These are phyloP conservation scores for Rhinolophus ferrumequinum DNA, from an alignment of 2,113 vertebrate species.

Conservation along the genomic window DNA sequence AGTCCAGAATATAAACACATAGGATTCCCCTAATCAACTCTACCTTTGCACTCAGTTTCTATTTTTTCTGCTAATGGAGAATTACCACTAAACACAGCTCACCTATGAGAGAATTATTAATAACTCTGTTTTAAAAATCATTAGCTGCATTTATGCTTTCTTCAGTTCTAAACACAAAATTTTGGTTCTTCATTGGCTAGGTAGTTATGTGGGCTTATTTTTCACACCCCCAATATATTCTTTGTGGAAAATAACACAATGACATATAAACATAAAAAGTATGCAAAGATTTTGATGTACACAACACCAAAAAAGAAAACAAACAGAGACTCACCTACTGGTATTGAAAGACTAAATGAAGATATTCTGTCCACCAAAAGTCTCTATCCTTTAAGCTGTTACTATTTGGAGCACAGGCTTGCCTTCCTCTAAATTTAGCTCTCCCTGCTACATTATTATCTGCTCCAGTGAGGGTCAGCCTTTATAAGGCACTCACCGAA, in stretches of 20 bases:
- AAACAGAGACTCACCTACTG: conserved; percentile 13
- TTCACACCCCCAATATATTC: not conserved
- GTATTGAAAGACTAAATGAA: conserved; percentile 34
- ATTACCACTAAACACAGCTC: not conserved
- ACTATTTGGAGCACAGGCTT: conserved; percentile 79
- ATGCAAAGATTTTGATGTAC: not conserved
- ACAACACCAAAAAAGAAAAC: not conserved
- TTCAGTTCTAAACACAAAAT: not conserved
- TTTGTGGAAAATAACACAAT: not conserved
- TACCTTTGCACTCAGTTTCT: not conserved
- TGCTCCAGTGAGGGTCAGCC: conserved; percentile 76
- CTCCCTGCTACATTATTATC: conserved; percentile 72
- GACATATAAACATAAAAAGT: not conserved
- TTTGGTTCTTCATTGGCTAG: not conserved
- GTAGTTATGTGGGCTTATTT: not conserved
- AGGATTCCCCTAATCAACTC: not conserved
- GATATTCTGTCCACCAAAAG: not conserved
- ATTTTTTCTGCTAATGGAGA: not conserved
- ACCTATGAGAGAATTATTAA: not conserved
- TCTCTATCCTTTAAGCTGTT: conserved; percentile 55
- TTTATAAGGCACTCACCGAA: conserved; percentile 80
- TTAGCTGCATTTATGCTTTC: not conserved
- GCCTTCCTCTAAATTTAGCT: conserved; percentile 85
- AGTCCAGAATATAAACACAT: not conserved
- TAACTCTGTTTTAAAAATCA: conserved; percentile 9